These are phyloP conservation scores for Phalacrocorax brasilianus DNA, from an alignment of 2,113 vertebrate genomes.

Conservation along the genomic window DNA sequence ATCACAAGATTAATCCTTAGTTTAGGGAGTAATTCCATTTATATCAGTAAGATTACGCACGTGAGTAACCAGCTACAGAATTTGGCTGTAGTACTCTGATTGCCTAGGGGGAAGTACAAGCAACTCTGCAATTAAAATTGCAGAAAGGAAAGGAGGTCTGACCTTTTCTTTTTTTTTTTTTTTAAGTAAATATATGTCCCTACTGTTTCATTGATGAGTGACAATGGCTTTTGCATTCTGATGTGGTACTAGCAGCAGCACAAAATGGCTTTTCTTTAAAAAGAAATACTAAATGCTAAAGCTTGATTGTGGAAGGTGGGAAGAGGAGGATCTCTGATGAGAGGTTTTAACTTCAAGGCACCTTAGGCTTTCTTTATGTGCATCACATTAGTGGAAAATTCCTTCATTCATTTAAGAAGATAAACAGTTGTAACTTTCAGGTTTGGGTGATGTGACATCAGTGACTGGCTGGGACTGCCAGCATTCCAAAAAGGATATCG, in stretches of 20 bases:
- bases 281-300: background rate
- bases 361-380: background rate
- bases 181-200: background rate
- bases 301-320: background rate
- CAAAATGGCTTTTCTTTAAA: background rate
- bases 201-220: background rate
- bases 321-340: background rate
- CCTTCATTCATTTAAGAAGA: slow-evolving; percentile 66
- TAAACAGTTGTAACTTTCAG: slow-evolving; percentile 66
- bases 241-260: background rate
- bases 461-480: slow-evolving; percentile 59
- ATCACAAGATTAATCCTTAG: slow-evolving; percentile 46
- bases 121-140: slow-evolving; percentile 47
- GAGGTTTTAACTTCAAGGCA: background rate
- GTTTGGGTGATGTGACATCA: slow-evolving; percentile 48
- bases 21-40: slow-evolving; percentile 27
- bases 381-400: slow-evolving; percentile 55
- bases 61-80: slow-evolving; percentile 37
- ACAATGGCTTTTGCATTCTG: background rate
- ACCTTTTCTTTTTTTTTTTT: background rate
- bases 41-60: slow-evolving; percentile 39
- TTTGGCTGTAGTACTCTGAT: slow-evolving; percentile 22
- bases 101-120: slow-evolving; percentile 53
- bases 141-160: slow-evolving; percentile 28
- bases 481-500: slow-evolving; percentile 74